Conservation (phyloP, 1,140 invertebrate genomes). For the Colletes gigas region DNA sequence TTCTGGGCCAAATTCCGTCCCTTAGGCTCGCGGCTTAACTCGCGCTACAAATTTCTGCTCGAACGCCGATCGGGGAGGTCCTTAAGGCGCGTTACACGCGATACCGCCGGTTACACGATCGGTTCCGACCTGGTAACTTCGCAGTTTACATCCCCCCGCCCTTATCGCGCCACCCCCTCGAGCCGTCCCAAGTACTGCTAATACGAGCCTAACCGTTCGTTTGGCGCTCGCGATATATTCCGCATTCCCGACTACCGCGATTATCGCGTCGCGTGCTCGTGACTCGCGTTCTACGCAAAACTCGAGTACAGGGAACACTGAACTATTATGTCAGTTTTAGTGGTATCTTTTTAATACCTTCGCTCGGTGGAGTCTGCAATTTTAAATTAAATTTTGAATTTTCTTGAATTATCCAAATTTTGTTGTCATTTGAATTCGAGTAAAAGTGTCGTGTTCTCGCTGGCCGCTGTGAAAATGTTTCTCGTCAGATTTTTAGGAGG, state of each 20-base stretch:
- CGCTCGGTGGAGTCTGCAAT: too few relatives aligned
- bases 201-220: not conserved
- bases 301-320: not conserved
- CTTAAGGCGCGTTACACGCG: conserved; percentile 52
- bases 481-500: too few relatives aligned
- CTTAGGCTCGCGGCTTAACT: conserved; percentile 51
- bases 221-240: not conserved
- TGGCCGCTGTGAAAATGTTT: too few relatives aligned
- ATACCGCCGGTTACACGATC: conserved; percentile 54
- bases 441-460: too few relatives aligned
- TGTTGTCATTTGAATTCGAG: too few relatives aligned
- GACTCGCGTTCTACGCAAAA: not conserved
- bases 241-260: not conserved
- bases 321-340: too few relatives aligned
- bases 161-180: conserved; percentile 13
- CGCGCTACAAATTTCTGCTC: conserved; percentile 54
- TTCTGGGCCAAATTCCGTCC: conserved; percentile 39
- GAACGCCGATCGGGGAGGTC: conserved; percentile 48
- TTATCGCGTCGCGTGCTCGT: not conserved
- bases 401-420: too few relatives aligned
- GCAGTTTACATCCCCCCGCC: conserved; percentile 12
- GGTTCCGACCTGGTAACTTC: conserved; percentile 50
- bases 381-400: too few relatives aligned
- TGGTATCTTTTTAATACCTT: too few relatives aligned
- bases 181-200: conserved; percentile 21